A percentile compares a stretch with the other conserved stretches of the same genome.
Evolutionary conservation across 2,888 invertebrate genomes (phyloP).

Genomic region (Calameuta idolon): DNA sequence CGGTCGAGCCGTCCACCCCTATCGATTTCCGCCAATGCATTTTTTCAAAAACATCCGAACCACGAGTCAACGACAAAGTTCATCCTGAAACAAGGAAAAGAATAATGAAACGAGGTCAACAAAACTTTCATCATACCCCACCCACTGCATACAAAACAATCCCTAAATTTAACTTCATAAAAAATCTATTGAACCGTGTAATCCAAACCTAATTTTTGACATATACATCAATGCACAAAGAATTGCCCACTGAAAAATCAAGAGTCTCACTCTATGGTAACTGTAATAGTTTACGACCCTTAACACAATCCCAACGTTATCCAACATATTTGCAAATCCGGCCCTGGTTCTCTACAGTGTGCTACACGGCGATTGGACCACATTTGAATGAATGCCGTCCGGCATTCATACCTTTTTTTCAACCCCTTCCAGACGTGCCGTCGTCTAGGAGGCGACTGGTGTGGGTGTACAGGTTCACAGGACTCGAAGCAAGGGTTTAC

Average conservation of each 20-base stretch:
- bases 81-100: not conserved
- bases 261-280: not conserved
- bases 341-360: slow-evolving; percentile 6
- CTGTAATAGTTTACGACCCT: not conserved
- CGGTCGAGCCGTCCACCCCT: slow-evolving; percentile 38
- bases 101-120: not conserved
- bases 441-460: not conserved
- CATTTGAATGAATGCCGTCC: slow-evolving; percentile 51
- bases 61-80: slow-evolving; percentile 6
- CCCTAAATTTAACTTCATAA: not conserved
- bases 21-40: slow-evolving; percentile 40
- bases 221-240: not conserved
- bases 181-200: not conserved
- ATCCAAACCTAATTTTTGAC: not conserved
- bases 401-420: slow-evolving; percentile 47
- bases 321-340: not conserved
- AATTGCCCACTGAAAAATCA: not conserved
- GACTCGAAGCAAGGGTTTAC: slow-evolving; percentile 28
- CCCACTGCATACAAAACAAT: not conserved
- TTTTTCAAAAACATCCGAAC: slow-evolving; percentile 39
- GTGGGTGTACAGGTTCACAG: not conserved
- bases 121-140: not conserved
- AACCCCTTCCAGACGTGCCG: slow-evolving; percentile 22
- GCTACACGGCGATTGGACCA: slow-evolving; percentile 30
- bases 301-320: not conserved